These are phyloP conservation scores for Antheraea mylitta DNA, from an alignment of 1,140 invertebrate genomes.

Conservation along the genomic window DNA sequence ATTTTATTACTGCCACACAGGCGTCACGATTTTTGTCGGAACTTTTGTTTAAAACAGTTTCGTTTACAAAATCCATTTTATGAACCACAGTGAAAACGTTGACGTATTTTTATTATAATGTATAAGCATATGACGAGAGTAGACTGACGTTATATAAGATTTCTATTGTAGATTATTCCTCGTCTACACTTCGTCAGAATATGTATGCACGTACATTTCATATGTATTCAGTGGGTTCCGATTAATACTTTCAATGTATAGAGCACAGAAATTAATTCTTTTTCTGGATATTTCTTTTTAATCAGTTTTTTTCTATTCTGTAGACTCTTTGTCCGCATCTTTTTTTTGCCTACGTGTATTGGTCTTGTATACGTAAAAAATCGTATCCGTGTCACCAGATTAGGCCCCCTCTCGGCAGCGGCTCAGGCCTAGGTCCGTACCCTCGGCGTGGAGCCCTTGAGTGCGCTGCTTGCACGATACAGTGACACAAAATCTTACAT, in stretches of 20 bases:
- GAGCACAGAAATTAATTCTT: neutral
- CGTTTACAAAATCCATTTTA: neutral
- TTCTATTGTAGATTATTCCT: neutral
- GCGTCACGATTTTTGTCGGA: constrained; percentile 1
- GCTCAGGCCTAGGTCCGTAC: too few relatives aligned
- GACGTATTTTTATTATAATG: neutral
- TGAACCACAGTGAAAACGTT: neutral
- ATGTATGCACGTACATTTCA: neutral
- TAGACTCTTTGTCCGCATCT: too few relatives aligned
- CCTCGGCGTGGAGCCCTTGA: too few relatives aligned
- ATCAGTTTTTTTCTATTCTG: too few relatives aligned
- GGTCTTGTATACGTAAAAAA: too few relatives aligned
- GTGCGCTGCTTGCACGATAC: too few relatives aligned
- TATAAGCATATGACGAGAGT: neutral
- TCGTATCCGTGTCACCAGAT: too few relatives aligned
- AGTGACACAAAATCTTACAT: too few relatives aligned
- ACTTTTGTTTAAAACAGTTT: neutral
- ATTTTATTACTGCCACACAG: neutral
- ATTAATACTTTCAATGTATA: neutral
- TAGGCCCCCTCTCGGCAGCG: too few relatives aligned
- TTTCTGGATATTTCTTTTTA: too few relatives aligned
- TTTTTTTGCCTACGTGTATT: too few relatives aligned
- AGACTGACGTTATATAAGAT: neutral
- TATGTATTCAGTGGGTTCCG: neutral
- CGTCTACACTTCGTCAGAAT: neutral